These are phyloP conservation scores for Cataglyphis livida DNA, from an alignment of 2,888 invertebrate species.

Conservation along the genomic window DNA sequence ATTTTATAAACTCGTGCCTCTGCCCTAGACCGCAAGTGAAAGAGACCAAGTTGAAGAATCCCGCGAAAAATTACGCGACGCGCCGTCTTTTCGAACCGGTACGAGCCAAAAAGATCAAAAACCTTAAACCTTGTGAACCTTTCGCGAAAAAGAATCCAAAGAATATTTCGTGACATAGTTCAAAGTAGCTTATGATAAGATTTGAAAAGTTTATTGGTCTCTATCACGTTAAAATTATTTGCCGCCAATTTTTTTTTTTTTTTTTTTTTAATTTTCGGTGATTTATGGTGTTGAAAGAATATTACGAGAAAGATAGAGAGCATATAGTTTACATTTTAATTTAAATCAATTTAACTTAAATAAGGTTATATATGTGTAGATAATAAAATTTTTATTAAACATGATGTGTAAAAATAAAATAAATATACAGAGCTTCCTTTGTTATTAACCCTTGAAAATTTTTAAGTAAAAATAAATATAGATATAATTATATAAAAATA, in stretches of 20 bases:
- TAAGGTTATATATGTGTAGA: not conserved
- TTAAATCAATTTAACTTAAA: not conserved
- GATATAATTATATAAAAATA: not conserved
- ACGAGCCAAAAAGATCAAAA: not conserved
- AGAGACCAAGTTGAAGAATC: not conserved
- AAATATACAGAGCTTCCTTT: not conserved
- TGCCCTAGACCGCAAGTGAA: not conserved
- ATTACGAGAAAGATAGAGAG: not conserved
- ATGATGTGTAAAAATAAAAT: not conserved
- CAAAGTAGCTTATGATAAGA: conserved; percentile 14
- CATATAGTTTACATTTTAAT: not conserved
- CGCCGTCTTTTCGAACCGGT: conserved; percentile 7
- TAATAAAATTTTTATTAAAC: conserved; percentile 8
- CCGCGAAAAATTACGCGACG: conserved; percentile 10
- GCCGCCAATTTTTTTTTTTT: too few species aligned
- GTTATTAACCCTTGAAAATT: not conserved
- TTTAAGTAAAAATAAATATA: not conserved
- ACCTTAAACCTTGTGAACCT: not conserved
- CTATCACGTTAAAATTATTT: not conserved
- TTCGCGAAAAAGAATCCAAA: not conserved
- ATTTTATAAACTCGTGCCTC: conserved; percentile 38
- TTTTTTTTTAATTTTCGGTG: conserved; percentile 2
- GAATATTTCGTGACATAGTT: not conserved
- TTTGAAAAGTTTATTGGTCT: not conserved
- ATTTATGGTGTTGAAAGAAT: not conserved